A percentile compares a stretch with the other conserved stretches of the same genome.
phyloP scores from a whole-genome alignment of 2,113 vertebrate genomes.

The Rhadina sibilatrix region DNA sequence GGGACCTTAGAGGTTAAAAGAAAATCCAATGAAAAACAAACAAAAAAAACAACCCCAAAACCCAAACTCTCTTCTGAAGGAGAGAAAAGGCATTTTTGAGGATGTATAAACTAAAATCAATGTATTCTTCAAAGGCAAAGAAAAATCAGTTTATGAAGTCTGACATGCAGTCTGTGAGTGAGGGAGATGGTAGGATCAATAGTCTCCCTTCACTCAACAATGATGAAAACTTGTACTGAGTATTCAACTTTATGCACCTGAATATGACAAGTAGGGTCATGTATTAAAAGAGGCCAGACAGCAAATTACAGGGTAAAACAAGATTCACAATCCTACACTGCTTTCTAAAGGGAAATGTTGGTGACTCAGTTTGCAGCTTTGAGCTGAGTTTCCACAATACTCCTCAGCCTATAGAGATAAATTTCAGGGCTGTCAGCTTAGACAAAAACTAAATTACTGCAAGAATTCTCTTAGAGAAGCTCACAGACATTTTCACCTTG shows the following conservation, averaged over 20 bases:
- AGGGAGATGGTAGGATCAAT: conserved; percentile 30
- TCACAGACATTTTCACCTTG: neutral
- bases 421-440: neutral
- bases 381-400: neutral
- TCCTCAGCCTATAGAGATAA: neutral
- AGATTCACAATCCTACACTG: neutral
- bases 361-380: neutral
- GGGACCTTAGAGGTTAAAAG: neutral
- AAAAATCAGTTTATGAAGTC: conserved; percentile 53
- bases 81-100: conserved; percentile 2
- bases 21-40: neutral
- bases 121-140: conserved; percentile 58
- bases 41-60: neutral
- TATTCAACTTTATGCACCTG: neutral
- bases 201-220: neutral
- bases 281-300: neutral
- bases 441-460: neutral
- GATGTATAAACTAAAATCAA: conserved; percentile 65
- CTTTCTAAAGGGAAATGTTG: neutral
- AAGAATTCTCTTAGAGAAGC: neutral
- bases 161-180: neutral
- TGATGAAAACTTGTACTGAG: neutral
- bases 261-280: neutral
- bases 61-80: neutral
- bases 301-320: neutral